phyloP scores from a whole-genome alignment of 2,113 vertebrate species.

The Sapajus apella region DNA sequence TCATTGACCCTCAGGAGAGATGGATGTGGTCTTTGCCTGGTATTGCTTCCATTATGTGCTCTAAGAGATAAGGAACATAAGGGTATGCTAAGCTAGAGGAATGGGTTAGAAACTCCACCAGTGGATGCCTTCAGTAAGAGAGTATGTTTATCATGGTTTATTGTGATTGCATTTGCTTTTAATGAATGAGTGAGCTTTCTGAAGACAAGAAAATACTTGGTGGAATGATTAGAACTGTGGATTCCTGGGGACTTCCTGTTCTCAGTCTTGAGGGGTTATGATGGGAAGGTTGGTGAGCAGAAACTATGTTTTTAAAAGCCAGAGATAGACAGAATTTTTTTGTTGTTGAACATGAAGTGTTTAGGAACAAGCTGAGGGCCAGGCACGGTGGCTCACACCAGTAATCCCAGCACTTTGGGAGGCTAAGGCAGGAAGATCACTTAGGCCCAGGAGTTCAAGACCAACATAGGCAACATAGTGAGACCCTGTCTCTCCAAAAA shows the following conservation, averaged over 20 bases:
- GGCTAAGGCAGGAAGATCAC: too few relatives aligned
- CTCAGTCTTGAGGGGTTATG: background rate
- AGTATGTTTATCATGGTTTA: background rate
- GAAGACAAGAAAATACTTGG: background rate
- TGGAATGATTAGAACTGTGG: background rate
- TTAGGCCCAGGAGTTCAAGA: too few relatives aligned
- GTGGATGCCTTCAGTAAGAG: background rate
- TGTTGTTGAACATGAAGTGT: background rate
- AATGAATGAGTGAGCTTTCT: background rate
- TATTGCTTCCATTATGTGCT: background rate
- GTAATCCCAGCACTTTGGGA: too few relatives aligned
- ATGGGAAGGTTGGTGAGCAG: background rate
- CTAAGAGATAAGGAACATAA: background rate
- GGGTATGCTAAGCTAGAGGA: background rate
- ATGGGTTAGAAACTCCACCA: background rate
- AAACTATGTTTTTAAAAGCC: slow-evolving; percentile 1
- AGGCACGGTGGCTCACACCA: too few relatives aligned
- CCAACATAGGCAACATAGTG: too few relatives aligned
- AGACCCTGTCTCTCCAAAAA: too few relatives aligned
- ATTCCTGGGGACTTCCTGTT: background rate
- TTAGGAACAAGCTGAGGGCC: too few relatives aligned
- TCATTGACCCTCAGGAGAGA: background rate
- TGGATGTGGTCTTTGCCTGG: background rate
- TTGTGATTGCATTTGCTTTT: slow-evolving; percentile 25
- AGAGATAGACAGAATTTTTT: background rate